phyloP scores from a whole-genome alignment of 1,140 invertebrate species.

The Drosophila virilis region DNA sequence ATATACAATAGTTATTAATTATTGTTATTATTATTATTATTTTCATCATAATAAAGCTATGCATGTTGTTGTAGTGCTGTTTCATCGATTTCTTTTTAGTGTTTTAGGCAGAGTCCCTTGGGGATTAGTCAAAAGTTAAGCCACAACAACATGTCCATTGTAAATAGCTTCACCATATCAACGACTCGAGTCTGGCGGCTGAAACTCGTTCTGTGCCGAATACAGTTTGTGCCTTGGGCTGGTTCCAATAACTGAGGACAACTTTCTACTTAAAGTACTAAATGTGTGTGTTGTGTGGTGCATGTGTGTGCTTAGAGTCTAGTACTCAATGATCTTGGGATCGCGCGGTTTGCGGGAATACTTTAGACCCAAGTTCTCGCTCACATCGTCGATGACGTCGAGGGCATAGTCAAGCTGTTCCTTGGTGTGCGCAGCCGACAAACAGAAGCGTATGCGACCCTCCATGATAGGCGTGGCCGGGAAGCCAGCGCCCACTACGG shows the following conservation, averaged over 20 bases:
- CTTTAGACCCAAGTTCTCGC: conserved; percentile 89
- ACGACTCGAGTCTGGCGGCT: conserved; percentile 9
- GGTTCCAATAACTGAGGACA: conserved; percentile 6
- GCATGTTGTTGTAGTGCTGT: conserved; percentile 12
- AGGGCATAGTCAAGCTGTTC: conserved; percentile 96
- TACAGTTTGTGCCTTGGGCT: conserved; percentile 1
- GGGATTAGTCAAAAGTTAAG: conserved; percentile 31
- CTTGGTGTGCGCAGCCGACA: conserved; percentile 98
- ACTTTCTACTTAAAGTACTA: conserved; percentile 17
- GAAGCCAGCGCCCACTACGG: conserved; percentile 98
- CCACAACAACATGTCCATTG: conserved; percentile 16
- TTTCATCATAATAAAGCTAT: conserved; percentile 22
- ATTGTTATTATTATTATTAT: conserved; percentile 17
- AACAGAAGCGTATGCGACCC: conserved; percentile 96
- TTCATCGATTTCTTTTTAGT: not conserved
- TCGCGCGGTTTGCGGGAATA: conserved; percentile 89
- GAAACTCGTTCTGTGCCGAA: not conserved
- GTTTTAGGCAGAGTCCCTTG: conserved; percentile 30
- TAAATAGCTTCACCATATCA: conserved; percentile 12
- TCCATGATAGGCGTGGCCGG: conserved; percentile 98
- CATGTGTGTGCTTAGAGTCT: conserved; percentile 15
- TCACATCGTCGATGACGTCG: conserved; percentile 89
- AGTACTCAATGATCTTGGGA: conserved; percentile 87
- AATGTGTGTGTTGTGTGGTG: conserved; percentile 2
- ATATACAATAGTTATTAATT: conserved; percentile 36